phyloP scores from a whole-genome alignment of 2,888 invertebrate genomes.

The Cantharis flavilabris region DNA sequence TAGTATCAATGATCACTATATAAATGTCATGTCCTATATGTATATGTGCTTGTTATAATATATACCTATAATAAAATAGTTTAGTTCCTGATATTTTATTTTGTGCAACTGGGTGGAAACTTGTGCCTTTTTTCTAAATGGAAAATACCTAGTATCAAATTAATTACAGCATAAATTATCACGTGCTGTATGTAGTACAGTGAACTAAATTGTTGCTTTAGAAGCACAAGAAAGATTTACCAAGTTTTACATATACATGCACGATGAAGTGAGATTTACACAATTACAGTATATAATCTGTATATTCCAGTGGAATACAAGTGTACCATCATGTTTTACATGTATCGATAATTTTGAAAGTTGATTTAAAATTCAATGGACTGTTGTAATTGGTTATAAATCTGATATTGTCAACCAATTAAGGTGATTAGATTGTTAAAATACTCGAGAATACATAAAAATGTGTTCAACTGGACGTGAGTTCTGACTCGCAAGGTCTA shows the following conservation, averaged over 20 bases:
- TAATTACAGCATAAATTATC: neutral
- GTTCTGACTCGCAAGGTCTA: neutral
- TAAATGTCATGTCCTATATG: too few relatives aligned
- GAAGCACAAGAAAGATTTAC: neutral
- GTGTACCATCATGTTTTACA: neutral
- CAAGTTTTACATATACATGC: neutral
- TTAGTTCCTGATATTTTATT: neutral
- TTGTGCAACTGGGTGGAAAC: neutral
- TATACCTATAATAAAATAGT: neutral
- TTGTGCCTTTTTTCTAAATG: neutral
- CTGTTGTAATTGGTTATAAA: neutral
- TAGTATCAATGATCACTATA: too few relatives aligned
- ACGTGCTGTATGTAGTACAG: neutral
- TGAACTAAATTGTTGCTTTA: neutral
- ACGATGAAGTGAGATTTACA: neutral
- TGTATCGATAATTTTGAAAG: neutral
- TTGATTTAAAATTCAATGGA: neutral
- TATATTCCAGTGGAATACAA: neutral
- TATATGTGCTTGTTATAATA: too few relatives aligned
- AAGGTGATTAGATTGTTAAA: neutral
- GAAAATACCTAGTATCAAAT: neutral
- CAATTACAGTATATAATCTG: neutral
- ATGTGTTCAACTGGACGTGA: neutral
- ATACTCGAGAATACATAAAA: too few relatives aligned
- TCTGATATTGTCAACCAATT: neutral